Conservation (phyloP, 2,888 invertebrate species). For the Hyles lineata region DNA sequence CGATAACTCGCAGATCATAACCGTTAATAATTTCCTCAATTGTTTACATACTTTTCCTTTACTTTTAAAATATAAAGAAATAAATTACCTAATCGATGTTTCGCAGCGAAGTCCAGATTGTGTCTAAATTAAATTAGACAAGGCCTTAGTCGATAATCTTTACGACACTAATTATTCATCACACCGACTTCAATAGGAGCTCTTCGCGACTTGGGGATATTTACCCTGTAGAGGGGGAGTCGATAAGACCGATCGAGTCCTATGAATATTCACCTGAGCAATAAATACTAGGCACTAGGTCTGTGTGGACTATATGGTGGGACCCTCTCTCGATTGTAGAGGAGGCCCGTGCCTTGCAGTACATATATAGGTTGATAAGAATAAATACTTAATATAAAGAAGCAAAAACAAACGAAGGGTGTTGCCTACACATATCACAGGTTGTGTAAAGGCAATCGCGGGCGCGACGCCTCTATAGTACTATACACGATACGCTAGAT, state of each 20-base stretch:
- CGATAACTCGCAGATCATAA: neutral
- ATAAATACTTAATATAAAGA: constrained; percentile 31
- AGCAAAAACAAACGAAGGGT: constrained; percentile 46
- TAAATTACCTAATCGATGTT: constrained; percentile 16
- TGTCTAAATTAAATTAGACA: neutral
- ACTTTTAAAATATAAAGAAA: neutral
- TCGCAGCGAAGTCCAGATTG: neutral
- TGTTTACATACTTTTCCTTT: neutral
- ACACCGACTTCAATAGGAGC: too few relatives aligned
- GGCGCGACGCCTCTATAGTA: constrained; percentile 20
- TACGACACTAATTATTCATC: too few relatives aligned
- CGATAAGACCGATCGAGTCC: neutral
- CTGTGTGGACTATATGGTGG: too few relatives aligned
- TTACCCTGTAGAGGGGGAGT: too few relatives aligned
- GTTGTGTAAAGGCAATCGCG: constrained; percentile 50
- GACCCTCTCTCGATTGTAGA: too few relatives aligned
- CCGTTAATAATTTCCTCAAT: too few relatives aligned
- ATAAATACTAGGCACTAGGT: neutral
- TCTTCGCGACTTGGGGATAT: too few relatives aligned
- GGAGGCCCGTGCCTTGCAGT: too few relatives aligned
- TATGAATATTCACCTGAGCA: constrained; percentile 5
- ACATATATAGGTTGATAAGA: too few relatives aligned
- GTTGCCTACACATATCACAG: constrained; percentile 71
- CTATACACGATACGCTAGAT: constrained; percentile 18
- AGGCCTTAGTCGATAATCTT: neutral